These are phyloP conservation scores for Trididemnum miniatum DNA, from an alignment of 23 tunicate genomes.

Conservation along the genomic window DNA sequence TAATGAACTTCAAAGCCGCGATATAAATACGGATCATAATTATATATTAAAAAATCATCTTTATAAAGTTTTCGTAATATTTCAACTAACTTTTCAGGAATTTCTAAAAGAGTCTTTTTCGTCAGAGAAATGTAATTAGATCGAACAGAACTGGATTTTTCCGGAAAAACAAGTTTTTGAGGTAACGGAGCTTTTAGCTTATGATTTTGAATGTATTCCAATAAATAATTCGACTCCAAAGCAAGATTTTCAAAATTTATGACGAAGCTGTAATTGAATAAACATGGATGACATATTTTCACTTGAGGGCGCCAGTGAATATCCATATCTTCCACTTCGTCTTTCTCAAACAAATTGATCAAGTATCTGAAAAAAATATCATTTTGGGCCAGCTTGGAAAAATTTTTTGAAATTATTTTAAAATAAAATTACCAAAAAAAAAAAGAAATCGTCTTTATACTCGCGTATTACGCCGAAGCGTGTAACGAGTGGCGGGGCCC, in stretches of 20 bases:
- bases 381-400: too few relatives aligned
- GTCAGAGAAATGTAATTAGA: neutral
- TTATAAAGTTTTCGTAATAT: slow-evolving; percentile 35
- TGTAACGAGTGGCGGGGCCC: too few relatives aligned
- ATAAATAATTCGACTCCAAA: slow-evolving; percentile 48
- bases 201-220: slow-evolving; percentile 51
- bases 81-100: slow-evolving; percentile 25
- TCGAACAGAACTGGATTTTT: neutral
- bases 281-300: slow-evolving; percentile 58
- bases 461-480: too few relatives aligned
- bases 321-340: slow-evolving; percentile 28
- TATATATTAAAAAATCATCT: slow-evolving; percentile 56
- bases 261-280: slow-evolving; percentile 65
- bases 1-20: neutral
- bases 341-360: neutral
- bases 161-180: neutral
- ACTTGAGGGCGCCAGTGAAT: slow-evolving; percentile 90
- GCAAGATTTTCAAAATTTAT: slow-evolving; percentile 58
- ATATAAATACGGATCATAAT: slow-evolving; percentile 50
- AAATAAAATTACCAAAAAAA: too few relatives aligned
- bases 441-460: too few relatives aligned
- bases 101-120: neutral
- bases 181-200: neutral
- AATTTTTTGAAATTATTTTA: too few relatives aligned
- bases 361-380: slow-evolving; percentile 16